Conservation (phyloP, 2,888 invertebrate species). For the Bugulina stolonifera region DNA sequence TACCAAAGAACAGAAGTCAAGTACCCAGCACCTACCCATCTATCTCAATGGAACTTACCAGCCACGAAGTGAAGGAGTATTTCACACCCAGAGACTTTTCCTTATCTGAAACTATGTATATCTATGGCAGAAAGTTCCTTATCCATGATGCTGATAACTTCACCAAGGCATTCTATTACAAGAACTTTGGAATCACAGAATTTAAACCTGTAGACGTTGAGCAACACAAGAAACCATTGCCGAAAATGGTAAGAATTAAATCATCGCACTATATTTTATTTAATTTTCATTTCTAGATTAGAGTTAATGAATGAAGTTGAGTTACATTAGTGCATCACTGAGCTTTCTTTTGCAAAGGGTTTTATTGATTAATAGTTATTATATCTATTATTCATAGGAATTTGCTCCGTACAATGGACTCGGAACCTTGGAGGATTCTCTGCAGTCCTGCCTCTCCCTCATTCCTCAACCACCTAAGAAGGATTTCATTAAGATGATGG, state of each 20-base stretch:
- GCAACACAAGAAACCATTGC: slow-evolving; percentile 35
- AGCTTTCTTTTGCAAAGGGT: no score
- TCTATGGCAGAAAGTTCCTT: slow-evolving; percentile 59
- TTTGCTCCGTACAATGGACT: slow-evolving; percentile 68
- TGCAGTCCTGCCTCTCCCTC: slow-evolving; percentile 67
- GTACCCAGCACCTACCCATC: slow-evolving; percentile 52
- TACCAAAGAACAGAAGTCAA: slow-evolving; percentile 61
- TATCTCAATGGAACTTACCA: slow-evolving; percentile 64
- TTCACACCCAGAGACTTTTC: slow-evolving; percentile 72
- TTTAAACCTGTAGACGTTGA: slow-evolving; percentile 52
- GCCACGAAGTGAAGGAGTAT: slow-evolving; percentile 69
- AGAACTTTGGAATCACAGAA: slow-evolving; percentile 52
- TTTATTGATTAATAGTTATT: no score
- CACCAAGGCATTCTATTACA: slow-evolving; percentile 69
- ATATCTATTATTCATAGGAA: no score
- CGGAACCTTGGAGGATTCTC: slow-evolving; percentile 71
- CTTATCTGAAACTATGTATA: slow-evolving; percentile 60
- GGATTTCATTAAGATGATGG: slow-evolving; percentile 68
- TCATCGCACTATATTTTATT: no score
- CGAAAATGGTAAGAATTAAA: slow-evolving; percentile 44
- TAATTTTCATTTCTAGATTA: no score
- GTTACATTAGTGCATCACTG: no score
- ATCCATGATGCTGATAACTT: slow-evolving; percentile 74
- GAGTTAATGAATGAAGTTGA: no score
- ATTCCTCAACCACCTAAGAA: slow-evolving; percentile 68